These are phyloP conservation scores for Prenolepis imparis DNA, from an alignment of 2,888 invertebrate species.

Conservation along the genomic window DNA sequence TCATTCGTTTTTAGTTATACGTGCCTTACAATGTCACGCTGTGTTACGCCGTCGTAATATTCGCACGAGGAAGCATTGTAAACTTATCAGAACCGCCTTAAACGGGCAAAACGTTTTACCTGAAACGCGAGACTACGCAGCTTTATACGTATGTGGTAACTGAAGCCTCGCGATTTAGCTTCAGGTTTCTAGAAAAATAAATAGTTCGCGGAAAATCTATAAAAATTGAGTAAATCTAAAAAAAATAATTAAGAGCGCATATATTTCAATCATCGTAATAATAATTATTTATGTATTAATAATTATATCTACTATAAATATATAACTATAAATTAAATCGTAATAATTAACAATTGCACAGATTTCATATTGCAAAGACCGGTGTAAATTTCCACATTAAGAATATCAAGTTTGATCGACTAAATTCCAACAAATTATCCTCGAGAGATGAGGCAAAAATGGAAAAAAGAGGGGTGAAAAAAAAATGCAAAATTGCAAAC, in stretches of 20 bases:
- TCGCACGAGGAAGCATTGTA: conserved; percentile 33
- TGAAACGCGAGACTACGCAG: conserved; percentile 11
- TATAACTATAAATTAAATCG: neutral
- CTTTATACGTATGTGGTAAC: neutral
- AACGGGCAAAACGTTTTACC: conserved; percentile 21
- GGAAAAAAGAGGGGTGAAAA: neutral
- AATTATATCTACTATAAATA: no score
- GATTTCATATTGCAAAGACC: neutral
- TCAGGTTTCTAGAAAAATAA: neutral
- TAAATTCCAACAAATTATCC: neutral
- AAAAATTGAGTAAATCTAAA: neutral
- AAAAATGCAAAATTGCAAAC: neutral
- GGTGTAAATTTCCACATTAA: neutral
- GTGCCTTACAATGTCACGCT: conserved; percentile 19
- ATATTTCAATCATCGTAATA: neutral
- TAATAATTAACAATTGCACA: neutral
- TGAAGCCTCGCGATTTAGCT: neutral
- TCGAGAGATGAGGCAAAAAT: neutral
- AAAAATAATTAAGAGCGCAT: neutral
- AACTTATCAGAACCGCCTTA: conserved; percentile 24
- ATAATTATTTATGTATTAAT: neutral
- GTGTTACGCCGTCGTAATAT: conserved; percentile 31
- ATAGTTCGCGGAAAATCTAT: neutral
- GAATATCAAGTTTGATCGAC: neutral
- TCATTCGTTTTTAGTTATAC: neutral